Evolutionary conservation across 2,113 vertebrate genomes (phyloP).

Genomic region (Rhinogobius similis): DNA sequence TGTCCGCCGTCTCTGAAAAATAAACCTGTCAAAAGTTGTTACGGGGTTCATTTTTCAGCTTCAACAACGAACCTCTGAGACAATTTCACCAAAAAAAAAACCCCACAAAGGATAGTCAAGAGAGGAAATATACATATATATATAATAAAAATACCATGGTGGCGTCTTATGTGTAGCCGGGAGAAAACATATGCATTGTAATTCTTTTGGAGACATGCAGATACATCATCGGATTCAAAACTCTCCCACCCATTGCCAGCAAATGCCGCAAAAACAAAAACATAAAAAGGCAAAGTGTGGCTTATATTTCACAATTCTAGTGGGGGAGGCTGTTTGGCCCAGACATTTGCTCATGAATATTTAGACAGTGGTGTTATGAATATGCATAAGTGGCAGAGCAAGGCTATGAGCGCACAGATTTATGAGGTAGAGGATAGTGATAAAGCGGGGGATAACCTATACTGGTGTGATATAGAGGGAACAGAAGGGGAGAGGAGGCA

Average conservation of each 20-base stretch:
- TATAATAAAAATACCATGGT: constrained; percentile 24
- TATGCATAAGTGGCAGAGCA: constrained; percentile 71
- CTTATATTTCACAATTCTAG: constrained; percentile 74
- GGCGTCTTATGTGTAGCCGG: constrained; percentile 35
- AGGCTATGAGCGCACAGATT: constrained; percentile 66
- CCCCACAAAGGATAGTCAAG: constrained; percentile 9
- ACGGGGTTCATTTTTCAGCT: constrained; percentile 64
- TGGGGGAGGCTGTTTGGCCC: constrained; percentile 62
- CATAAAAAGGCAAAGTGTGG: constrained; percentile 71
- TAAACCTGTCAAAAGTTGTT: constrained; percentile 69
- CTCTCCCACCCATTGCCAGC: constrained; percentile 51
- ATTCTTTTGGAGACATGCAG: constrained; percentile 58
- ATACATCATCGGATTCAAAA: constrained; percentile 53
- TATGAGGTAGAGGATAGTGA: constrained; percentile 74
- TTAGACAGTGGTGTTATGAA: constrained; percentile 67
- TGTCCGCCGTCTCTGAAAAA: constrained; percentile 56
- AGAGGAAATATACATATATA: constrained; percentile 37
- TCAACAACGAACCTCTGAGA: constrained; percentile 47
- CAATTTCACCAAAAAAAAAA: constrained; percentile 17
- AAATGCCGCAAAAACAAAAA: constrained; percentile 64
- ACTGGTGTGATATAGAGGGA: constrained; percentile 35
- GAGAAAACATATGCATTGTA: constrained; percentile 46
- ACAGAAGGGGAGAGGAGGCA: constrained; percentile 8
- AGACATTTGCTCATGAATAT: constrained; percentile 81
- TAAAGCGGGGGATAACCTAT: constrained; percentile 66